Base-by-base conservation (phyloP, 2,888 invertebrate genomes). In the Zhengitettix transpicula region DNA sequence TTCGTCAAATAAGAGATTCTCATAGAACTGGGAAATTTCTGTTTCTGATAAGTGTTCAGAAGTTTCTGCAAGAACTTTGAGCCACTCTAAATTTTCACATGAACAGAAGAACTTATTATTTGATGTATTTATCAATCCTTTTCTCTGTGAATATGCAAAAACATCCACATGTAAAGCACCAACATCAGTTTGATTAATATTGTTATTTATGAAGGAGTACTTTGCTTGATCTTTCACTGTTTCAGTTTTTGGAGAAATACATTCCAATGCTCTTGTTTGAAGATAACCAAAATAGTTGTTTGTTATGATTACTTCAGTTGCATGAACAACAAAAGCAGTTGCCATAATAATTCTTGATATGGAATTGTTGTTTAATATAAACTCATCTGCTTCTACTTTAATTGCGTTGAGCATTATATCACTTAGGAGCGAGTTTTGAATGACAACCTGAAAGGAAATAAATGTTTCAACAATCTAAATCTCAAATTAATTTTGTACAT, bases 61-160 rank as follows among this genome's bases (percentile, higher is more conserved):
- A 16, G 52, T 42, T 17, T 44, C 28, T 11, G 58, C 58, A 9
- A 53, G 28, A 12, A 55, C 15, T 12, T 14, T 55, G 16, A 58
- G 40, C 58, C 58, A 58, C 8, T 52, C 58, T 12, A 58, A 44
- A 42, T 55, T 54, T 11, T 16, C 42, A 17, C 58, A 58, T 11
- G 58, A 58, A 55, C 58, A 58, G 17, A 15, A 42, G 15, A 58
- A 58, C 7, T 11, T 54, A n/a, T 58, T 58, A 44, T 55, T 44
- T 42, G 41, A 51, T 15, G 55, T n/a, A 14, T 17, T 7, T 42
- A 58, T 15, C 17, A n/a, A 1, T 14, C 42, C 58, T 17, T 42
- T 15, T 2, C 15, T 28, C 15, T 12, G 9, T 12, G 28, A 17
- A 54, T 55, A 58, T 9, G n/a, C 42, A 14, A 16, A 8, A 14